Evolutionary conservation across 2,113 vertebrate genomes (phyloP).

Genomic region (Tragulus kanchil): DNA sequence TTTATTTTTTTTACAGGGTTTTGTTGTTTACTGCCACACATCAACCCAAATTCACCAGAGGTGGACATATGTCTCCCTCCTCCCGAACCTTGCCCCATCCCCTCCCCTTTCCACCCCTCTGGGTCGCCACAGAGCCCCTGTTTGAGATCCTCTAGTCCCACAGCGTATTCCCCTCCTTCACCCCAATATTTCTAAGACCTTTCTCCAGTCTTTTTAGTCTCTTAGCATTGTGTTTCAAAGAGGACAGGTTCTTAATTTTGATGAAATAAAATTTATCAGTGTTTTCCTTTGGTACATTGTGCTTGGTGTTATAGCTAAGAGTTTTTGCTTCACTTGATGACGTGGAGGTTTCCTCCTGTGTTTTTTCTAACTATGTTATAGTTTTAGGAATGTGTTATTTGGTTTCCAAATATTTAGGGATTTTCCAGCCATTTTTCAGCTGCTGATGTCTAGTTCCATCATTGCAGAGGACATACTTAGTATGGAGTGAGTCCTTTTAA

Average conservation of each 20-base stretch:
- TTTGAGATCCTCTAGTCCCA: too few species aligned
- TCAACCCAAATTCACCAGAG: too few species aligned
- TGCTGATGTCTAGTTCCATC: neutral
- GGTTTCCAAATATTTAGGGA: neutral
- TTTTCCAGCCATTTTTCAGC: neutral
- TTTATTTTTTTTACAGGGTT: too few species aligned
- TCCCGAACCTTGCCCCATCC: too few species aligned
- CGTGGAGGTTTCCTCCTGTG: neutral
- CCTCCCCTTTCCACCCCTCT: too few species aligned
- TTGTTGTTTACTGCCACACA: too few species aligned
- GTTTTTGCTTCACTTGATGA: neutral
- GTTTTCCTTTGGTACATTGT: neutral
- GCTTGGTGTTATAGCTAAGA: neutral
- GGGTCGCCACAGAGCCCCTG: too few species aligned
- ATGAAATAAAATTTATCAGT: neutral
- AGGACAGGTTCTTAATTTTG: neutral
- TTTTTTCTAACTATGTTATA: neutral
- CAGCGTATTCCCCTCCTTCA: too few species aligned
- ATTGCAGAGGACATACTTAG: neutral
- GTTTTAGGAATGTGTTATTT: neutral
- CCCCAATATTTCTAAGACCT: neutral
- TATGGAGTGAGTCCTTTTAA: neutral
- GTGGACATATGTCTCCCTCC: too few species aligned
- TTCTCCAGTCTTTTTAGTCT: neutral
- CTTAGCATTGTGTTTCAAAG: neutral